Evolutionary conservation across 2,113 vertebrate species (phyloP).

Genomic region (Cochlearius cochlearius): DNA sequence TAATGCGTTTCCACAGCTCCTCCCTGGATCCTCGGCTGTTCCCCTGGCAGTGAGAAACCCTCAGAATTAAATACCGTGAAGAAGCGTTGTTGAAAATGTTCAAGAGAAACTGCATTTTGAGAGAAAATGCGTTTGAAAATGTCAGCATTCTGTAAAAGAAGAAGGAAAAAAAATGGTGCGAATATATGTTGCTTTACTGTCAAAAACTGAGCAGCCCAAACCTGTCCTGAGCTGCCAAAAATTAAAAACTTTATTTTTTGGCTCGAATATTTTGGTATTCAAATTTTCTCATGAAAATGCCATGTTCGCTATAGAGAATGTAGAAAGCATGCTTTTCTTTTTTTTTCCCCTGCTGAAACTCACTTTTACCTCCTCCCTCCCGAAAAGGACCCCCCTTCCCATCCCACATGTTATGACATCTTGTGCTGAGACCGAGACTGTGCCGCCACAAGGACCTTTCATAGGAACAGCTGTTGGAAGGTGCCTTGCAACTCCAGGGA

Average conservation of each 20-base stretch:
- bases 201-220: conserved; percentile 64
- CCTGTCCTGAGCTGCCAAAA: conserved; percentile 46
- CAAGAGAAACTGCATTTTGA: neutral
- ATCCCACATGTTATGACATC: neutral
- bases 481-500: neutral
- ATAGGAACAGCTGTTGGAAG: neutral
- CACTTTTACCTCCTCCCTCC: neutral
- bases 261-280: conserved; percentile 25
- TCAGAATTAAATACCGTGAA: conserved; percentile 8
- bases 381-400: neutral
- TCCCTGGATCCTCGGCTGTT: neutral
- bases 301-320: neutral
- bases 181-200: conserved; percentile 61
- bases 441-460: neutral
- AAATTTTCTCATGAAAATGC: conserved; percentile 17
- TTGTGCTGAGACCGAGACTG: neutral
- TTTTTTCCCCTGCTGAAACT: neutral
- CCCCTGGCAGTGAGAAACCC: conserved; percentile 29
- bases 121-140: conserved; percentile 48
- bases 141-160: conserved; percentile 60
- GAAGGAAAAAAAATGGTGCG: conserved; percentile 25
- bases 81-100: conserved; percentile 20
- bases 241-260: conserved; percentile 48
- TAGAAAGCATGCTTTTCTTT: neutral
- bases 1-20: neutral